Evolutionary conservation across 1,140 invertebrate species (phyloP), one percentile per base, ranked within the genome.

Genomic region (Drosophila funebris): DNA sequence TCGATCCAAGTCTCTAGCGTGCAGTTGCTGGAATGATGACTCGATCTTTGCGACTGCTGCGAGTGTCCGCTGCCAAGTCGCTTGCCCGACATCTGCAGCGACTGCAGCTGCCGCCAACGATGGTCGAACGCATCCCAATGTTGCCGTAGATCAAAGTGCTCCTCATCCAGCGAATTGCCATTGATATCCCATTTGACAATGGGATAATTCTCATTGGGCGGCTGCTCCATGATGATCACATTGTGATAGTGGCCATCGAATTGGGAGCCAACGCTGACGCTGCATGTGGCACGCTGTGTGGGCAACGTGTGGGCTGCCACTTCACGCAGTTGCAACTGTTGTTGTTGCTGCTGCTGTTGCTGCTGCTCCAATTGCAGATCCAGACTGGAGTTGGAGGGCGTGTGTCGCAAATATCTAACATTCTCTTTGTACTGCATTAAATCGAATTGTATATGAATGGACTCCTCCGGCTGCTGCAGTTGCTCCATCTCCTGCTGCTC

Each of bases 1-100:
- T 91, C 90, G 22, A 91, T 48, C 90, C 90, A 91, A n/a, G 90
- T 91, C 46, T 91, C 90, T 29, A 91, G 37, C 2, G 90, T 91
- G 57, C 90, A 91, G 27, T 88, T 76, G 60, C 90, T 91, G 16
- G 90, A 91, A 63, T 90, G 85, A 56, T 90, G 82, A 46, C 90
- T 91, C 13, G 85, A 90, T 48, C 74, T 73, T 9, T 78, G 75
- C 0, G 89, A 87, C 5, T 81, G 76, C 0, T 81, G 76, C 0
- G 88, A 87, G 1, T 78, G 72, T 0, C 13, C 29, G 53, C 80
- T 56, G 63, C 69, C 57, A 31, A 62, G 3, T 20, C 66, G 57
- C 4, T 56, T 56, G 9, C 33, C 16, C n/a, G n/a, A n/a, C n/a
- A n/a, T n/a, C 62, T 53, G 48, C 46, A 43, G 36, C 46, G 43